Percentiles rank a stretch among this genome's conserved stretches.
phyloP scores from a whole-genome alignment of 1,140 invertebrate genomes.

The Elysia chlorotica region DNA sequence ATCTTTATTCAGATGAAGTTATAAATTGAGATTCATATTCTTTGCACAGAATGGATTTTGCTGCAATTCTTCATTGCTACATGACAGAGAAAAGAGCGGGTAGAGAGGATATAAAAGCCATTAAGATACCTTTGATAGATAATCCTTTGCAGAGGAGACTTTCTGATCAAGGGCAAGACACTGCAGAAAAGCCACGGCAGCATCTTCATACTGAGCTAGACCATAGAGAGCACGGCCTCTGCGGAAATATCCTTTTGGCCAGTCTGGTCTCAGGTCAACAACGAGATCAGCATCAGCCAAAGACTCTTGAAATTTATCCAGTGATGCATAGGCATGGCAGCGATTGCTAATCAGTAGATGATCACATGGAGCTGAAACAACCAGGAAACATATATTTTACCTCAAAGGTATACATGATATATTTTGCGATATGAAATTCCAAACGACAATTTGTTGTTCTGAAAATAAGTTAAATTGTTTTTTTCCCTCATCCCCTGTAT shows the following conservation, averaged over 20 bases:
- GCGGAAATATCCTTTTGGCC: conserved; percentile 76
- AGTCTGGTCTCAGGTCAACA: conserved; percentile 71
- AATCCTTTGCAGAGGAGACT: conserved; percentile 62
- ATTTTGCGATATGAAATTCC: too few relatives aligned
- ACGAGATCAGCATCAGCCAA: conserved; percentile 74
- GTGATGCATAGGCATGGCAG: conserved; percentile 70
- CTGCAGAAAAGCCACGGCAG: conserved; percentile 70
- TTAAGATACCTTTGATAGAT: conserved; percentile 55
- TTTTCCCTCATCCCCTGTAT: too few relatives aligned
- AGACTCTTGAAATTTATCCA: conserved; percentile 72
- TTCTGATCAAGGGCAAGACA: conserved; percentile 67
- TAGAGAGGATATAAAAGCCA: too few relatives aligned
- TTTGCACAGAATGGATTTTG: too few relatives aligned
- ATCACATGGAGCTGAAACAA: conserved; percentile 71
- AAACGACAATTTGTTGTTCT: too few relatives aligned
- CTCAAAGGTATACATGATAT: background rate
- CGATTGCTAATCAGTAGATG: conserved; percentile 74
- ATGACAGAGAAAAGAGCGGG: too few relatives aligned
- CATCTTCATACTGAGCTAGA: conserved; percentile 72
- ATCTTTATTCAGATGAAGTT: too few relatives aligned
- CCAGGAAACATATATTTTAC: background rate
- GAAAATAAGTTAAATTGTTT: too few relatives aligned
- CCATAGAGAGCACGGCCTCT: conserved; percentile 70
- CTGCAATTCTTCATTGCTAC: too few relatives aligned
- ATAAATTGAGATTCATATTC: too few relatives aligned